phyloP scores from a whole-genome alignment of 2,797 vertebrate genomes.

The Sebastes itinus region DNA sequence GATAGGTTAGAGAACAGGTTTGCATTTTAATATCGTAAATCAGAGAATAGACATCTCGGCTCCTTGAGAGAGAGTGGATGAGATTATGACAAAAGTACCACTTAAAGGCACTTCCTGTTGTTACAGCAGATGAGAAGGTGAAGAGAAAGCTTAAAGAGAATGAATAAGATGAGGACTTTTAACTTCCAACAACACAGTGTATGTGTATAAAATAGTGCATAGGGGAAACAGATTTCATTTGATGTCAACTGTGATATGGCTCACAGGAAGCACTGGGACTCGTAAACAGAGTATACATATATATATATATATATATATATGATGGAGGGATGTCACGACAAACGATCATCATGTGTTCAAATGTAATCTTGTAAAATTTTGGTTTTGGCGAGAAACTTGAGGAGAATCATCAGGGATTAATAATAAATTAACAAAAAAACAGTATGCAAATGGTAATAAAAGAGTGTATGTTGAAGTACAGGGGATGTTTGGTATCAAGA shows the following conservation, averaged over 20 bases:
- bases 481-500: no score
- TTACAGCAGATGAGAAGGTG: not conserved
- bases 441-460: no score
- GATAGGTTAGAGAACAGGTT: not conserved
- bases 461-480: no score
- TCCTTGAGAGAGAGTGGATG: constrained; percentile 15
- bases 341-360: no score
- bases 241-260: not conserved
- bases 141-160: not conserved
- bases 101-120: constrained; percentile 19
- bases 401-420: no score
- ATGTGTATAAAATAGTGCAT: not conserved
- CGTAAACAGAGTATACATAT: not conserved
- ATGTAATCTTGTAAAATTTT: no score
- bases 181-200: not conserved
- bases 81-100: constrained; percentile 4
- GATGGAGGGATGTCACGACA: not conserved
- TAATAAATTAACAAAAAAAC: no score
- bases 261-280: not conserved
- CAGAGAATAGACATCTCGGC: not conserved
- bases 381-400: no score
- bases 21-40: constrained; percentile 17
- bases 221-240: not conserved
- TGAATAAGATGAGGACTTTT: not conserved
- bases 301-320: not conserved